phyloP scores from a whole-genome alignment of 2,113 vertebrate species.

The Gnathonemus longibarbis region DNA sequence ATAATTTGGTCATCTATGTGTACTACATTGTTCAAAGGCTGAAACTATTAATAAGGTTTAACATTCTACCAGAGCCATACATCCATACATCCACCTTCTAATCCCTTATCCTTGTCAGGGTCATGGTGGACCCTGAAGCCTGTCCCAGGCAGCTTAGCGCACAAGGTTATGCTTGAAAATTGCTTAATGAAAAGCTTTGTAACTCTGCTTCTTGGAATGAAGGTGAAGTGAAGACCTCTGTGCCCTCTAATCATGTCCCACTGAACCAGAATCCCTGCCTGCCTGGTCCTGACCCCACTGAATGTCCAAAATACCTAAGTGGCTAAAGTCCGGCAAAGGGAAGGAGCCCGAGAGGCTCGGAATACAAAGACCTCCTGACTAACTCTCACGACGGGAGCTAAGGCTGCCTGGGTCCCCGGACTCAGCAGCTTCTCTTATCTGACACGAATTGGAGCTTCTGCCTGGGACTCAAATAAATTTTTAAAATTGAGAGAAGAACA shows the following conservation, averaged over 20 bases:
- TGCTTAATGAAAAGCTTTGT: background rate
- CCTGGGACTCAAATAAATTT: conserved; percentile 21
- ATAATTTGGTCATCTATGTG: background rate
- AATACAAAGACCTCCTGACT: conserved; percentile 4
- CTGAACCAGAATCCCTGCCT: background rate
- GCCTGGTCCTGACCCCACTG: background rate
- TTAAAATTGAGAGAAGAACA: conserved; percentile 18
- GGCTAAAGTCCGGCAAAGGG: background rate
- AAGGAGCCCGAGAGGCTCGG: background rate
- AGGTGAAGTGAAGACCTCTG: background rate
- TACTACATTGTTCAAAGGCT: background rate
- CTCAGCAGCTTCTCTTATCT: conserved; percentile 18
- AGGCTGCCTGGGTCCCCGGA: background rate
- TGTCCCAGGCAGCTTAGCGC: background rate
- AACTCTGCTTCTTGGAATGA: background rate
- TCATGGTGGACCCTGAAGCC: background rate
- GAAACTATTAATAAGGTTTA: background rate
- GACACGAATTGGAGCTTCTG: conserved; percentile 5
- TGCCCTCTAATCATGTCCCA: background rate
- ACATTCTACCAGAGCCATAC: background rate
- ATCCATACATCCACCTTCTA: background rate
- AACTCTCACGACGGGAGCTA: background rate
- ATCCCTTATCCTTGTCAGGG: background rate
- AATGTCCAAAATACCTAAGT: background rate
- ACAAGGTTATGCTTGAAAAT: background rate